Evolutionary conservation across 2,113 vertebrate genomes (phyloP), one percentile per base, ranked within the genome.

Genomic region (Corydoras sp.): DNA sequence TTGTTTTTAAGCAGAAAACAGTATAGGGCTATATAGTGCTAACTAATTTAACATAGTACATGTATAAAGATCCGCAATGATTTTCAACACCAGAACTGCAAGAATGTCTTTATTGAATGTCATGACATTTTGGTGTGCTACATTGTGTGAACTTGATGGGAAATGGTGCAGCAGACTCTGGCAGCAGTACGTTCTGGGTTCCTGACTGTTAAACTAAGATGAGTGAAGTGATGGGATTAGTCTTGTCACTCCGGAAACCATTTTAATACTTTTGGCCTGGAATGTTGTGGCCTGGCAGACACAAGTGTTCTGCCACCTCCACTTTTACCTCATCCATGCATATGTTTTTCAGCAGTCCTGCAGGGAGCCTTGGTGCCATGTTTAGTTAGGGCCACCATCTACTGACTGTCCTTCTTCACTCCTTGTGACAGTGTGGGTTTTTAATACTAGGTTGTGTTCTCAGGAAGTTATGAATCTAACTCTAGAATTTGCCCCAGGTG

Each of bases 181-280:
- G 70, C 29, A 60, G 64, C 72, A 69, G 70, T 77, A 71, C 69
- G 58, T 71, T 62, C 75, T 80, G 70, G 70, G 70, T 74, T 53
- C 1, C 48, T 71, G 60, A 76, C 71, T 68, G 30, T 63, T 55
- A 49, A 48, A 54, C 59, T 59, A 8, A 43, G 71, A 62, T 77
- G 54, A 59, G 74, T 77, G 55, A 74, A 62, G 76, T 85, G 83
- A 88, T 70, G 81, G 80, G 83, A 87, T 90, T 86, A 85, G 83
- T 85, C 82, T 76, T 89, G 86, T 89, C 86, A 85, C 83, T 78
- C 82, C 81, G 85, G 87, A 88, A 86, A 86, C 85, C 56, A 77
- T 85, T 80, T 88, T 87, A 88, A 81, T 85, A 80, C 80, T 76
- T 79, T 73, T 85, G 86, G 85, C 83, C 62, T 65, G 69, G 75